Evolutionary conservation across 23 tunicate genomes (phyloP).

Genomic region (Oikopleura dioica): DNA sequence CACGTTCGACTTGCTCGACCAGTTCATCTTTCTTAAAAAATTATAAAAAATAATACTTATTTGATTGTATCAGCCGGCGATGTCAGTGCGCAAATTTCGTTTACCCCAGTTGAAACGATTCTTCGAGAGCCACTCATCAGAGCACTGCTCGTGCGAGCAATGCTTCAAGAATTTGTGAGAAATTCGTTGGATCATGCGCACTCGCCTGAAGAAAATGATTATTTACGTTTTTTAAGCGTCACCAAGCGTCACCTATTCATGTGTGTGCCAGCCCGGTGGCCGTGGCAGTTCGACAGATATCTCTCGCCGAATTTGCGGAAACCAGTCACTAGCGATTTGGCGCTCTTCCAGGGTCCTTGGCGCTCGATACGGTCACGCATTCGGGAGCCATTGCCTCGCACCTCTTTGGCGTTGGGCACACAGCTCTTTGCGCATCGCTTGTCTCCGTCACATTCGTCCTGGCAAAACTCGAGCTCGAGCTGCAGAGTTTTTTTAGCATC

Average conservation of each 20-base stretch:
- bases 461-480: not conserved
- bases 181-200: not conserved
- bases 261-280: not conserved
- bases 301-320: slow-evolving; percentile 4
- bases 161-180: not conserved
- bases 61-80: not conserved
- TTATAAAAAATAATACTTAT: too few species aligned
- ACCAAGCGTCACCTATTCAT: too few species aligned
- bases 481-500: not conserved
- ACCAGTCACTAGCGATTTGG: not conserved
- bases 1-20: too few species aligned
- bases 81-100: not conserved
- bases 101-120: slow-evolving; percentile 5
- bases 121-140: not conserved
- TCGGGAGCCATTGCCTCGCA: too few species aligned
- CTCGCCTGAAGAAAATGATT: too few species aligned
- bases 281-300: slow-evolving; percentile 1
- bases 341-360: not conserved
- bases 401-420: too few species aligned
- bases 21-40: too few species aligned
- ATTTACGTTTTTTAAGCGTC: too few species aligned
- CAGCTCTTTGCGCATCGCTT: not conserved
- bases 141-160: not conserved
- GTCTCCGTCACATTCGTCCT: slow-evolving; percentile 2
- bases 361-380: not conserved